Conservation (phyloP, 2,113 vertebrate genomes). For the Scalopus aquaticus region DNA sequence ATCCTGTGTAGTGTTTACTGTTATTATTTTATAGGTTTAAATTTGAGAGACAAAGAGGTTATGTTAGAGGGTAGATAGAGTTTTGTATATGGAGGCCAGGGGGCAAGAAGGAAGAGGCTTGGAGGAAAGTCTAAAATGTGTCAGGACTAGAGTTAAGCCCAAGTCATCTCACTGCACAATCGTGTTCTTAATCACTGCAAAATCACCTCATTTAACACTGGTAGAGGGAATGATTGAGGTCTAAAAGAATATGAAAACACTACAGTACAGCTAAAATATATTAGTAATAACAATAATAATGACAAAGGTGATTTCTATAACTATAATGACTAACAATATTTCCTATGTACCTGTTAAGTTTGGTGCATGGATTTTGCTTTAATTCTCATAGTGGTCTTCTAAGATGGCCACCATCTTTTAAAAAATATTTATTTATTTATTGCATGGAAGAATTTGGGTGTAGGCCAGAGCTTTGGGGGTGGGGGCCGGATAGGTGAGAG, state of each 20-base stretch:
- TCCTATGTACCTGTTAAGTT: neutral
- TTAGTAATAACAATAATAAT: no score
- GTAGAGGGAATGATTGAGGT: neutral
- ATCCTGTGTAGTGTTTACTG: neutral
- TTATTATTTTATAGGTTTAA: neutral
- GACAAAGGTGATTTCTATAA: neutral
- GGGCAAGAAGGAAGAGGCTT: neutral
- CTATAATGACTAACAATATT: neutral
- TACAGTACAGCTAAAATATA: neutral
- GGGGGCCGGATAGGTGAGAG: no score
- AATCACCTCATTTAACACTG: neutral
- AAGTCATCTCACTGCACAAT: neutral
- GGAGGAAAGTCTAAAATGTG: neutral
- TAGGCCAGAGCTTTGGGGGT: no score
- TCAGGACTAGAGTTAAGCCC: neutral
- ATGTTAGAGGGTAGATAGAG: neutral
- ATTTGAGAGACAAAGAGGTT: neutral
- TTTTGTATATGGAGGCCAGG: neutral
- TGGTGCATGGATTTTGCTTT: neutral
- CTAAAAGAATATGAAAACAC: neutral
- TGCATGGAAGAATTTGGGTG: no score
- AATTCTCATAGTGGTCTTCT: neutral
- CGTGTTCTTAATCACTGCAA: neutral
- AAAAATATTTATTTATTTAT: no score
- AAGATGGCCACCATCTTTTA: neutral